These are phyloP conservation scores for Leptinotarsa haldemani DNA, from an alignment of 2,888 invertebrate genomes.

Conservation along the genomic window DNA sequence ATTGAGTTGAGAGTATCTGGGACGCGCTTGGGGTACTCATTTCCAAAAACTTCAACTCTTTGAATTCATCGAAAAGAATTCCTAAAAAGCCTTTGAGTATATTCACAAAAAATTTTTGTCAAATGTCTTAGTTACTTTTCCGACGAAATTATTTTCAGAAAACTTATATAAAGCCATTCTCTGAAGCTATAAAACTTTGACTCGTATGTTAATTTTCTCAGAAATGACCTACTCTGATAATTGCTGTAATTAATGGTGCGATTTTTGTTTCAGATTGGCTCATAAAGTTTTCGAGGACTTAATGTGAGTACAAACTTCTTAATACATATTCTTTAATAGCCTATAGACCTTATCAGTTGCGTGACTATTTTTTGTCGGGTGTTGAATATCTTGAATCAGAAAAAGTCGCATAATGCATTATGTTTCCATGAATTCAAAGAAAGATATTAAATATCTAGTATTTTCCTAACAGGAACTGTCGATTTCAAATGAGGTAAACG, in stretches of 20 bases:
- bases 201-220: no score
- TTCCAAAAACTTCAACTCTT: no score
- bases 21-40: no score
- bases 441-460: no score
- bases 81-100: no score
- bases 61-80: no score
- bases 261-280: conserved; percentile 5
- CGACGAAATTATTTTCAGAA: background rate
- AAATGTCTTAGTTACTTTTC: background rate
- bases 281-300: background rate
- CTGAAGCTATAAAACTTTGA: no score
- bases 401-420: background rate
- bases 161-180: no score
- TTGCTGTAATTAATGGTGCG: background rate
- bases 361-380: background rate
- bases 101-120: no score
- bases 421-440: background rate
- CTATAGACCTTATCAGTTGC: background rate
- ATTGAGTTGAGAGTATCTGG: no score
- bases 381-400: background rate
- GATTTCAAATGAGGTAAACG: no score
- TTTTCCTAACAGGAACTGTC: no score
- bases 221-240: background rate
- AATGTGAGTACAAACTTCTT: background rate
- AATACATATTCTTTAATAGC: background rate